phyloP scores from a whole-genome alignment of 2,797 vertebrate genomes.

The Channa striata region DNA sequence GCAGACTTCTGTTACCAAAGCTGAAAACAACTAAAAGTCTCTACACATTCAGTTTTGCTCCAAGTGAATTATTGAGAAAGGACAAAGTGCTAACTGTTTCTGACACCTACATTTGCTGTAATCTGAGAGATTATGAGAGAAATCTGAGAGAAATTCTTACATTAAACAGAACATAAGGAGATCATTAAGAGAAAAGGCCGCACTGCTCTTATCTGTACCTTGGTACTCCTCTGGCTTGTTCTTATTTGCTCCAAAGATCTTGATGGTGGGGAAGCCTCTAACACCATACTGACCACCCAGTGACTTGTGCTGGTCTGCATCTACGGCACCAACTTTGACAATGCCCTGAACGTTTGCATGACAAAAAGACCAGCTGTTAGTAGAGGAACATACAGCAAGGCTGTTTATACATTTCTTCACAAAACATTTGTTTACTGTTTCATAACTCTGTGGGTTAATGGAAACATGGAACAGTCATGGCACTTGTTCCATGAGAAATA shows the following conservation, averaged over 20 bases:
- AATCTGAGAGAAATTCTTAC: neutral
- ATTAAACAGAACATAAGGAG: neutral
- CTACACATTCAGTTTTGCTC: neutral
- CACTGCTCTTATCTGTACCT: slow-evolving; percentile 79
- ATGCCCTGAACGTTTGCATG: slow-evolving; percentile 84
- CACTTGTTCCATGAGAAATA: too few species aligned
- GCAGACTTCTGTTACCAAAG: neutral
- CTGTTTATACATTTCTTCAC: neutral
- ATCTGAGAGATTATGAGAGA: neutral
- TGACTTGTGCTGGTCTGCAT: slow-evolving; percentile 94
- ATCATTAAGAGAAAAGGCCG: neutral
- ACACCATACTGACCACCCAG: slow-evolving; percentile 93
- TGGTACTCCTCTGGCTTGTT: slow-evolving; percentile 96
- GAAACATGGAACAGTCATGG: neutral
- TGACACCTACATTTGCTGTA: neutral
- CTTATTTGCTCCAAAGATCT: slow-evolving; percentile 96
- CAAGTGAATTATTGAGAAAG: neutral
- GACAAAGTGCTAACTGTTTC: neutral
- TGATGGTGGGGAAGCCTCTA: slow-evolving; percentile 96
- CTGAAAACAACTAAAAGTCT: neutral
- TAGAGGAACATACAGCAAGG: neutral
- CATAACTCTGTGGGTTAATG: neutral
- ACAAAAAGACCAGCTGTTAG: neutral
- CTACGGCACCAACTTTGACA: slow-evolving; percentile 94
- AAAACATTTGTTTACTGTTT: too few species aligned